Evolutionary conservation across 2,888 invertebrate species (phyloP), one percentile per base, ranked within the genome.

Genomic region (Caenorhabditis virilis): DNA sequence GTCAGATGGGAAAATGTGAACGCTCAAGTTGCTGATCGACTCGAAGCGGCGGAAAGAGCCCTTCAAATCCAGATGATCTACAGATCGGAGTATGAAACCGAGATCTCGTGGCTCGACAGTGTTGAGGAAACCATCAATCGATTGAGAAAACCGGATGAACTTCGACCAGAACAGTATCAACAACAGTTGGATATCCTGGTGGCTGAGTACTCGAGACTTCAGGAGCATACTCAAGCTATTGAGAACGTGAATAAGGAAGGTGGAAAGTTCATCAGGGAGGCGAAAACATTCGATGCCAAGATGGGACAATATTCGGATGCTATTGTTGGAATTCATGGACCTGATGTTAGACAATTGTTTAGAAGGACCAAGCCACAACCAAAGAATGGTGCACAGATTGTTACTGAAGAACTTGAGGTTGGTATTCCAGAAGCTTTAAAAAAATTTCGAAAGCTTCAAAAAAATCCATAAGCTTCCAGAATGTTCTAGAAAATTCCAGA

Each of bases 241-340:
- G 95, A 97, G 86, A 90, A 91, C 84, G 92, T 95, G 84, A 95
- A 95, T 87, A 88, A 91, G 79, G 91, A 92, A 82, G 95, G 95
- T 83, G 95, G 94, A 79, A 89, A 92, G 85, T 92, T 91, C 86
- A 93, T 97, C 83, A 89, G 94, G 74, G 95, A 95, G 88, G 95
- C 95, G 82, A 95, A 95, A n/a, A 91, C 91, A 84, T 91, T 91
- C 88, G 90, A 91, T 85, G 89, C 90, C 84, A 89, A 91, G 83
- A 89, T 92, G 84, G 90, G 90, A 85, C 89, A 90, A 72, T 94
- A 91, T 87, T 88, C 89, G 69, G 91, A 91, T 81, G 88, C 89
- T 86, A 88, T 93, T 72, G 89, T 73, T 16, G 74, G 69, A 43
- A 66, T 79, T 22, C 82, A 83, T 66, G 80, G 82, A 20, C 67